Percentiles rank a stretch among this genome's conserved stretches.
These are phyloP conservation scores for Callipepla squamata DNA, from an alignment of 2,113 vertebrate genomes.

Conservation along the genomic window DNA sequence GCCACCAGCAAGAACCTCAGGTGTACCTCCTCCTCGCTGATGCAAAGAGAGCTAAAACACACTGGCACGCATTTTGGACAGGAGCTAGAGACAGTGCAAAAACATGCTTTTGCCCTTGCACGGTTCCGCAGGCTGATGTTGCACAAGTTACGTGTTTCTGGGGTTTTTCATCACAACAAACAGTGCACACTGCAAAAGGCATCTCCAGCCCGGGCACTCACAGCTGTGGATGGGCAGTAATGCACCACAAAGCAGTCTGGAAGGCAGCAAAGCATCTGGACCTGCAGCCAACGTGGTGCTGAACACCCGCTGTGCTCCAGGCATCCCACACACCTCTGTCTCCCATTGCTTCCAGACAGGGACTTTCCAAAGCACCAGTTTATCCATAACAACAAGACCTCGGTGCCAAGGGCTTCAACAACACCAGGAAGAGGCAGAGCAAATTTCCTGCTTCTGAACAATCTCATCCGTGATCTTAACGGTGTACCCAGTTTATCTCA, in stretches of 20 bases:
- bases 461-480: not conserved
- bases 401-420: not conserved
- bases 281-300: not conserved
- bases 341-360: accelerated
- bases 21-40: accelerated
- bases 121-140: accelerated
- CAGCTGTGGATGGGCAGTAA: accelerated
- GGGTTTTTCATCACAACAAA: not conserved
- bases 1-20: not conserved
- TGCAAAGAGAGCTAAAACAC: not conserved
- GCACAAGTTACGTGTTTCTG: not conserved
- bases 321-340: not conserved
- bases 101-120: not conserved
- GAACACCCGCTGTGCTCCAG: not conserved
- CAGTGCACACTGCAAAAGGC: not conserved
- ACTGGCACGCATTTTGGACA: accelerated
- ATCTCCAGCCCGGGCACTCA: not conserved
- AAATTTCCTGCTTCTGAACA: not conserved
- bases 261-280: not conserved
- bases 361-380: not conserved
- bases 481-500: not conserved
- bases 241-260: accelerated
- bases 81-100: accelerated
- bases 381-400: not conserved
- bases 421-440: not conserved